Evolutionary conservation across 1,140 invertebrate genomes (phyloP).

Genomic region (Heliothis subflexa): DNA sequence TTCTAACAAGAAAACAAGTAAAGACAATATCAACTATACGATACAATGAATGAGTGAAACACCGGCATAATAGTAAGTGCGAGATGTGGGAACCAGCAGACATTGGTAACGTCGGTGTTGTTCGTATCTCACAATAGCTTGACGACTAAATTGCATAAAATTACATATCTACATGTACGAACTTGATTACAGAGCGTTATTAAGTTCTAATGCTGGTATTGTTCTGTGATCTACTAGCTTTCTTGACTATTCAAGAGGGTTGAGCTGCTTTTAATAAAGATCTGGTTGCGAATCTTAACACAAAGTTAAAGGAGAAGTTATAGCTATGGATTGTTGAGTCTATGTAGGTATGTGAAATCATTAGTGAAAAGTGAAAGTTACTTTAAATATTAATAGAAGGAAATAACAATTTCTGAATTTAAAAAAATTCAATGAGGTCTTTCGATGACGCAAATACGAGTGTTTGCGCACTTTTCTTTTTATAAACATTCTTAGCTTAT

Average conservation of each 20-base stretch:
- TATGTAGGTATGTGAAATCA: too few species aligned
- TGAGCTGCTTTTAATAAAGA: too few species aligned
- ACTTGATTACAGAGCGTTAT: conserved; percentile 5
- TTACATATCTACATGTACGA: conserved; percentile 27
- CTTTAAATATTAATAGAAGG: neutral
- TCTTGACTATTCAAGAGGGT: neutral
- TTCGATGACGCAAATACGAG: neutral
- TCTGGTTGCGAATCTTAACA: too few species aligned
- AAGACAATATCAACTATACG: conserved; percentile 36
- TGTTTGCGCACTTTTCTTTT: neutral
- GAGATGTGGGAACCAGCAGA: conserved; percentile 12
- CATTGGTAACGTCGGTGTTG: conserved; percentile 16
- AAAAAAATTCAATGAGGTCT: too few species aligned
- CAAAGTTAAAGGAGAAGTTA: too few species aligned
- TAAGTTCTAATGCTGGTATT: conserved; percentile 5
- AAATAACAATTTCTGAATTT: neutral
- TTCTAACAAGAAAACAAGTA: conserved; percentile 4
- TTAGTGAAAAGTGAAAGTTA: neutral
- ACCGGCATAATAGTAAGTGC: conserved; percentile 2
- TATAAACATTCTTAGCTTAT: neutral
- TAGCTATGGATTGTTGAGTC: too few species aligned
- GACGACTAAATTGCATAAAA: conserved; percentile 45
- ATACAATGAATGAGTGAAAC: conserved; percentile 38
- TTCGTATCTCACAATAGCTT: conserved; percentile 34
- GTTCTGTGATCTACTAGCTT: neutral